Conservation (phyloP, 2,797 vertebrate genomes). For the Ispidina lecontei region DNA sequence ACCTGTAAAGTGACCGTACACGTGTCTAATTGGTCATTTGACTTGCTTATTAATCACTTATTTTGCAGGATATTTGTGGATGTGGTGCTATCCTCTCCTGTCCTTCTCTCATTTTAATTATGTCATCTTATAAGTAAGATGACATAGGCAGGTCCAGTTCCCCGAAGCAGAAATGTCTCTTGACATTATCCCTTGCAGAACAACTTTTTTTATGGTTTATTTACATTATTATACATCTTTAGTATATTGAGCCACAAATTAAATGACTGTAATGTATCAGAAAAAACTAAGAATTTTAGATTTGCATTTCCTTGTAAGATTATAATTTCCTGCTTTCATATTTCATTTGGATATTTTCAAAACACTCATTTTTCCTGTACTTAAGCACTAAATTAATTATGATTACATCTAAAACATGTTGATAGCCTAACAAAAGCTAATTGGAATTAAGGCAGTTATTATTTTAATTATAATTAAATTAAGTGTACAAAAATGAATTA, state of each 20-base stretch:
- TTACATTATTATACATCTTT: background rate
- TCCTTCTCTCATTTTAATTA: background rate
- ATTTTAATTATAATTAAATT: background rate
- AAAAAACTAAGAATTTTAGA: background rate
- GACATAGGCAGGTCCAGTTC: background rate
- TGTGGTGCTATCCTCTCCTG: background rate
- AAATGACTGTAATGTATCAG: background rate
- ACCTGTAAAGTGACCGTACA: background rate
- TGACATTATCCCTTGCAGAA: background rate
- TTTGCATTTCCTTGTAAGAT: background rate
- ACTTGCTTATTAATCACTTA: background rate
- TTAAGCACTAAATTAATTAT: background rate
- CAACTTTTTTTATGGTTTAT: background rate
- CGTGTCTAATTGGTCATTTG: too few relatives aligned
- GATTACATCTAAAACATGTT: background rate
- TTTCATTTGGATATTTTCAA: background rate
- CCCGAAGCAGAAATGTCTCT: background rate
- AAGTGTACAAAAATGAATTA: background rate
- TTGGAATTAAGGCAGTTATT: background rate
- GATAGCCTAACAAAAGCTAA: background rate
- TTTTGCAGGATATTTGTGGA: background rate
- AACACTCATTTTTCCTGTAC: background rate
- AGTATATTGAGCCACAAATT: background rate
- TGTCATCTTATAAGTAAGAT: background rate
- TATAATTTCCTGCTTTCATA: background rate